Base-by-base conservation (phyloP, 2,888 invertebrate species). In the Caenorhabditis sp. region DNA sequence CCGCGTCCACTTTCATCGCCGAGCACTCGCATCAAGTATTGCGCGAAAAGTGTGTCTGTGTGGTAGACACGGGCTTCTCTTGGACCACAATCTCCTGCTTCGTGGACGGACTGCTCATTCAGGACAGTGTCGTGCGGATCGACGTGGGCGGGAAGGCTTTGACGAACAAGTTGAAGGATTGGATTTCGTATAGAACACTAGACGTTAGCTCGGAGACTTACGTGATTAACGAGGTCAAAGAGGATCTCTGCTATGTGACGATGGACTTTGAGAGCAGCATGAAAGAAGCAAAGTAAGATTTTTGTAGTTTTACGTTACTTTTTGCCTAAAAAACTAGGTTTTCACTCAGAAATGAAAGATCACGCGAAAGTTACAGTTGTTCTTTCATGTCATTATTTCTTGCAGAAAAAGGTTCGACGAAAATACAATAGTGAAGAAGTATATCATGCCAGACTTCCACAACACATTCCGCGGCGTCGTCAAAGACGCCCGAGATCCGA, bases 131-230 rank as follows among this genome's bases (percentile, higher is more conserved):
- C 5, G 52, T 85, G n/a, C 66, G 98, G 81, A 93, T 99, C 74
- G 95, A 97, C 90, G 93, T 99, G 35, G 99, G 99, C 1, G 99
- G 99, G 0, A 99, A 99, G 91, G 92, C 95, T 9, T 90, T 99
- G 74, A 99, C 98, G 0, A 99, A 99, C 91, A 95, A 98, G 90
- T 91, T 99, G 48, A 99, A 99, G 90, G 99, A 99, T 90, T 93
- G 97, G 15, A 93, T 98, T 82, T 98, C 98, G 0, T 99, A 99
- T 90, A 92, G 94, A 91, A 92, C 89, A 71, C 46, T 88, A 72
- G 95, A 99, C 91, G 96, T 99, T 0, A 95, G 97, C 26, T 83
- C 83, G 43, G 84, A 84, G 53, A 84, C 84, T 0, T 76, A 79
- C 52, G 83, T 84, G 22, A 75, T 84, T 11, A 82, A 99, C 90